These are phyloP conservation scores for Apodemia hepburni DNA, from an alignment of 2,888 invertebrate species.

Conservation along the genomic window DNA sequence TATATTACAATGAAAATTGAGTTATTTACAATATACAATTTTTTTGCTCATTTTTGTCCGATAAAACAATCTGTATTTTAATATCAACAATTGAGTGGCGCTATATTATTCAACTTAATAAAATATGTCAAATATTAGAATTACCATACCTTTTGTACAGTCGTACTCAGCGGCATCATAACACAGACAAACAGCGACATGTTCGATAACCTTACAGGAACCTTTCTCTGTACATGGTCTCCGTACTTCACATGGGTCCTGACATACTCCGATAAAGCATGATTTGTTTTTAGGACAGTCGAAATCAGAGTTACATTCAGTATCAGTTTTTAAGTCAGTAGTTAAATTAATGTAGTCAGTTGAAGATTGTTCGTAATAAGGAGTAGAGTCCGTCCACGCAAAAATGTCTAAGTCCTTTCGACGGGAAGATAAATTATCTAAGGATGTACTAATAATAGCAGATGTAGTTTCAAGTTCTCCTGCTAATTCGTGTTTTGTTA, in stretches of 20 bases:
- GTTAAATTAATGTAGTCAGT: slow-evolving; percentile 46
- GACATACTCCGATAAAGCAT: slow-evolving; percentile 82
- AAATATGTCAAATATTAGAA: slow-evolving; percentile 39
- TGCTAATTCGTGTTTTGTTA: slow-evolving; percentile 7
- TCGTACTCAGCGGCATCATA: slow-evolving; percentile 78
- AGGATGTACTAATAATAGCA: slow-evolving; percentile 44
- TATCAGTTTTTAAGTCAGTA: slow-evolving; percentile 48
- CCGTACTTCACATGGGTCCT: slow-evolving; percentile 80
- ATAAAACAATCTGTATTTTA: slow-evolving; percentile 51
- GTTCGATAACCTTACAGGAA: slow-evolving; percentile 82
- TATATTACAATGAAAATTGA: slow-evolving; percentile 33
- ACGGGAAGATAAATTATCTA: slow-evolving; percentile 63
- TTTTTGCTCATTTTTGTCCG: slow-evolving; percentile 62
- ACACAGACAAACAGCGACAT: slow-evolving; percentile 83
- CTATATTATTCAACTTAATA: slow-evolving; percentile 24
- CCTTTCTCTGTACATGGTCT: slow-evolving; percentile 81
- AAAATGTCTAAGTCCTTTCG: slow-evolving; percentile 67
- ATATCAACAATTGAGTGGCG: not conserved
- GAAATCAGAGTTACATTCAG: slow-evolving; percentile 79
- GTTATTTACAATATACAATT: slow-evolving; percentile 22
- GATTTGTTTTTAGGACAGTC: slow-evolving; percentile 83
- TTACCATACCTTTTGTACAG: slow-evolving; percentile 82
- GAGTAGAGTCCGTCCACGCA: slow-evolving; percentile 67
- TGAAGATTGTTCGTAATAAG: slow-evolving; percentile 57
- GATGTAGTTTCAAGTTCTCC: slow-evolving; percentile 17